A percentile compares a stretch with the other conserved stretches of the same genome.
Conservation (phyloP, 2,888 invertebrate genomes). For the Tenthredo livida region DNA sequence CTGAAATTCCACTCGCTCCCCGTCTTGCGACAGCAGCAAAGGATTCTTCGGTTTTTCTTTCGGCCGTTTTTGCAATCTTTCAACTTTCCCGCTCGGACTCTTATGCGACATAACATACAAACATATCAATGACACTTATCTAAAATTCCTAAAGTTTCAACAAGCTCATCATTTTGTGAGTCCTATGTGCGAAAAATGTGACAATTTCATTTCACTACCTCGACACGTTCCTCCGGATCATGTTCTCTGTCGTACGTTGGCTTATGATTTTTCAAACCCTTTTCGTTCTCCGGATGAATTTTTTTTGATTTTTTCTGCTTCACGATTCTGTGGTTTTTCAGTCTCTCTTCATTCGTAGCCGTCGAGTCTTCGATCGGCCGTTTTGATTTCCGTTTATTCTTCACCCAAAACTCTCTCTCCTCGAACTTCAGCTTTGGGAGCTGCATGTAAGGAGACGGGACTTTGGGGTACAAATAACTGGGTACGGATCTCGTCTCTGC, state of each 20-base stretch:
- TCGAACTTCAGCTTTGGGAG: slow-evolving; percentile 58
- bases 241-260: slow-evolving; percentile 66
- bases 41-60: slow-evolving; percentile 37
- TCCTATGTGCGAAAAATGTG: background rate
- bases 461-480: slow-evolving; percentile 32
- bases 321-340: slow-evolving; percentile 27
- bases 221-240: slow-evolving; percentile 62
- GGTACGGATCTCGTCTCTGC: slow-evolving; percentile 13
- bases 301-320: slow-evolving; percentile 55
- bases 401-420: slow-evolving; percentile 57
- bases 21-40: slow-evolving; percentile 65
- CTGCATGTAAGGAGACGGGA: slow-evolving; percentile 59
- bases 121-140: background rate
- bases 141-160: too few relatives aligned
- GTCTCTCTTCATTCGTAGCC: slow-evolving; percentile 15
- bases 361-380: slow-evolving; percentile 38
- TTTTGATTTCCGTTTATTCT: slow-evolving; percentile 56
- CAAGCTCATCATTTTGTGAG: background rate
- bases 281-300: slow-evolving; percentile 34
- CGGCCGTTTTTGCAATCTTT: slow-evolving; percentile 8
- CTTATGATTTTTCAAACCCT: slow-evolving; percentile 54
- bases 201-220: slow-evolving; percentile 53
- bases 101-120: background rate
- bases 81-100: slow-evolving; percentile 19
- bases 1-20: slow-evolving; percentile 86